Percentiles rank a stretch among this genome's conserved stretches.
These are phyloP conservation scores for Eupithecia exiguata DNA, from an alignment of 2,888 invertebrate genomes.

Conservation along the genomic window DNA sequence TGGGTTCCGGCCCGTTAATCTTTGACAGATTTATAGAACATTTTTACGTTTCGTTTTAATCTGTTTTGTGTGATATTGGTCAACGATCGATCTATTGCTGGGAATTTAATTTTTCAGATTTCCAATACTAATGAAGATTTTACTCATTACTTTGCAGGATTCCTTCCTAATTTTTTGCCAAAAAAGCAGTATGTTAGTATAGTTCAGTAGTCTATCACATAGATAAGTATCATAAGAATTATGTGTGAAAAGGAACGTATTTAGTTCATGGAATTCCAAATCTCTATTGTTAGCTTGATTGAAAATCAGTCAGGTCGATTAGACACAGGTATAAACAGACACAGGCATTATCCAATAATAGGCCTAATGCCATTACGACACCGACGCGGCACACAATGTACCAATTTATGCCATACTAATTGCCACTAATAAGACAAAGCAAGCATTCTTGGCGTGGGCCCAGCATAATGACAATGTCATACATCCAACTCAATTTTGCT, in stretches of 20 bases:
- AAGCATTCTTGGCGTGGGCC: slow-evolving; percentile 63
- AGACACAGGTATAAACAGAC: slow-evolving; percentile 37
- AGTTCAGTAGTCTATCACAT: too few relatives aligned
- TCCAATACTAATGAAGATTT: background rate
- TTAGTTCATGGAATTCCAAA: background rate
- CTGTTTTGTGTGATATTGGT: slow-evolving; percentile 41
- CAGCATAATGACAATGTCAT: slow-evolving; percentile 46
- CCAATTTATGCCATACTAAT: slow-evolving; percentile 77
- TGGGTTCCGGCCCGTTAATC: slow-evolving; percentile 78
- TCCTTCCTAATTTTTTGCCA: background rate
- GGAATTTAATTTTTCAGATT: background rate
- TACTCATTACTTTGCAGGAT: background rate
- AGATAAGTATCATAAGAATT: too few relatives aligned
- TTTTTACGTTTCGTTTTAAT: slow-evolving; percentile 50
- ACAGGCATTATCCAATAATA: slow-evolving; percentile 34
- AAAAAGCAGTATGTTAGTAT: background rate
- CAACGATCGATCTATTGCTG: background rate
- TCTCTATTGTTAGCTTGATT: slow-evolving; percentile 34
- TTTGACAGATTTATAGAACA: slow-evolving; percentile 49
- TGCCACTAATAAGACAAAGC: slow-evolving; percentile 73
- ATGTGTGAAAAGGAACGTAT: background rate
- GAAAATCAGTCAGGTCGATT: slow-evolving; percentile 43
- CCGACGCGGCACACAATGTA: slow-evolving; percentile 58
- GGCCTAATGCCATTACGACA: slow-evolving; percentile 47
- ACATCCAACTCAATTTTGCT: slow-evolving; percentile 35